These are phyloP conservation scores for Planiliza haematocheilus DNA, from an alignment of 2,113 vertebrate species.

Conservation along the genomic window DNA sequence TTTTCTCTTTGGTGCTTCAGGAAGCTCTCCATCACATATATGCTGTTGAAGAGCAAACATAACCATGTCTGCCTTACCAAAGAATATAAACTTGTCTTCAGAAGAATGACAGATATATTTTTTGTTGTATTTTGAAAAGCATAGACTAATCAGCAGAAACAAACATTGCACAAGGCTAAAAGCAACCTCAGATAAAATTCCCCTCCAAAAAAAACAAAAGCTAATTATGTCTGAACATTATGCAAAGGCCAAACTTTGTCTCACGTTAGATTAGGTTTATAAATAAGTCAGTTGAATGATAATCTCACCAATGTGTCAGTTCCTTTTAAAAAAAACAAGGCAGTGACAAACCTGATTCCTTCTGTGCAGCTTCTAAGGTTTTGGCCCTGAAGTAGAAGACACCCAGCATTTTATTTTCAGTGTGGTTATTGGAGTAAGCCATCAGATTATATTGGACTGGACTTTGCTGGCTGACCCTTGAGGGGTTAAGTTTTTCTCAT, in stretches of 20 bases:
- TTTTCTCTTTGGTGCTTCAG: neutral
- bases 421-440: conserved; percentile 55
- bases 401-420: conserved; percentile 52
- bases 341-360: conserved; percentile 29
- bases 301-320: conserved; percentile 40
- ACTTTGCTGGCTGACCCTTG: conserved; percentile 69
- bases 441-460: conserved; percentile 66
- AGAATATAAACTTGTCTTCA: neutral
- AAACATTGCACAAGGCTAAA: neutral
- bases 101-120: neutral
- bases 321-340: conserved; percentile 36
- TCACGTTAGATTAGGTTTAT: conserved; percentile 18
- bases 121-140: neutral
- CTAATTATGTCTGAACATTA: conserved; percentile 1
- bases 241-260: conserved; percentile 14
- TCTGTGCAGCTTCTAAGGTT: conserved; percentile 21
- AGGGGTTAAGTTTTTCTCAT: conserved; percentile 65
- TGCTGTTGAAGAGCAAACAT: neutral
- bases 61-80: neutral
- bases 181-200: neutral
- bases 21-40: conserved; percentile 49
- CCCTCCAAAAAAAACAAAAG: neutral
- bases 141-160: too few species aligned
- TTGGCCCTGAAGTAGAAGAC: conserved; percentile 27
- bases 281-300: conserved; percentile 43